Evolutionary conservation across 2,888 invertebrate genomes (phyloP).

Genomic region (Girardia tigrina): DNA sequence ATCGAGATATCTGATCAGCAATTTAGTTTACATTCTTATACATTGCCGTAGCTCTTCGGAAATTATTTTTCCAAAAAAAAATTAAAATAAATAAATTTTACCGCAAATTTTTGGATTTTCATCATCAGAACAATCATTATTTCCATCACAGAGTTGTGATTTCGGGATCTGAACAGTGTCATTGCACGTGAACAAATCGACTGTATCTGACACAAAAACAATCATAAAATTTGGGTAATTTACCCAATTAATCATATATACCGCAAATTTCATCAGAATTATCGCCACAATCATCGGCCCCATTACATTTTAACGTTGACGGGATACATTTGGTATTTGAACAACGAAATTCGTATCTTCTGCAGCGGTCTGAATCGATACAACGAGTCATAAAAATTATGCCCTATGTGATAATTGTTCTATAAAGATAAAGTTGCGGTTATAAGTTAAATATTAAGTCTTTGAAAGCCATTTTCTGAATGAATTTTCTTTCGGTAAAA

Average conservation of each 20-base stretch:
- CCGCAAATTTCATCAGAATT: conserved; percentile 23
- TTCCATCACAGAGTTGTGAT: background rate
- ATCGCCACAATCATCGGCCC: background rate
- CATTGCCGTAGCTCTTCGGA: no score
- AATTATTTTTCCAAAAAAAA: no score
- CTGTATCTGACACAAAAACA: background rate
- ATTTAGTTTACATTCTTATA: no score
- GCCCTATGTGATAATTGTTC: background rate
- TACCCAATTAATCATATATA: background rate
- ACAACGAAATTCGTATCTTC: background rate
- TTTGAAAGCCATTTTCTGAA: no score
- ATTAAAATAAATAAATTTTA: conserved; percentile 6
- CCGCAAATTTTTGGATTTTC: background rate
- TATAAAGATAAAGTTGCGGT: background rate
- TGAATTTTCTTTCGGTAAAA: no score
- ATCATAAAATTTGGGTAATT: background rate
- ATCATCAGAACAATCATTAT: background rate
- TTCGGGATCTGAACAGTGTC: background rate
- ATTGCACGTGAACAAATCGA: background rate
- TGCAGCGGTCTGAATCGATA: background rate
- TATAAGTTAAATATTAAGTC: background rate
- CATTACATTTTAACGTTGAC: background rate
- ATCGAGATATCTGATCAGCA: no score
- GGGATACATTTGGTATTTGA: background rate
- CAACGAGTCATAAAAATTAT: background rate